Conservation (phyloP, 1,140 invertebrate species). For the Plodia interpunctella region DNA sequence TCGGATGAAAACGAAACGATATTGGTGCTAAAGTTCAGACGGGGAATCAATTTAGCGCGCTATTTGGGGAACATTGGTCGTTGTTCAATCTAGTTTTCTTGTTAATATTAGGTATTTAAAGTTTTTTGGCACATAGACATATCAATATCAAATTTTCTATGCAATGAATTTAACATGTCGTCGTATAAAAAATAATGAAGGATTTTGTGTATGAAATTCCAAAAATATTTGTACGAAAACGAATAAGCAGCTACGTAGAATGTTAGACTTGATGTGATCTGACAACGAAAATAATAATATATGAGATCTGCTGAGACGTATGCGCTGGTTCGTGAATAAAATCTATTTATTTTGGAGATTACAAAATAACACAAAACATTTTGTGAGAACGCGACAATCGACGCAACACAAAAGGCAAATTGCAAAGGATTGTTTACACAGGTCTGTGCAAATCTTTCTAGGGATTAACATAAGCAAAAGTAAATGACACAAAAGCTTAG, state of each 20-base stretch:
- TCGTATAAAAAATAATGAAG: too few species aligned
- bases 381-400: slow-evolving; percentile 25
- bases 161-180: too few species aligned
- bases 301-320: not conserved
- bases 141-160: too few species aligned
- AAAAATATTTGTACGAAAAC: too few species aligned
- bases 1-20: slow-evolving; percentile 16
- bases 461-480: slow-evolving; percentile 28
- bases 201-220: too few species aligned
- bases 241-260: too few species aligned
- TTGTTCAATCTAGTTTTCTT: not conserved
- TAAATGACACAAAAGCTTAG: slow-evolving; percentile 33
- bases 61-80: not conserved
- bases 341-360: slow-evolving; percentile 19
- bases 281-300: not conserved
- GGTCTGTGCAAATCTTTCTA: slow-evolving; percentile 34
- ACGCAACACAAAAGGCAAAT: slow-evolving; percentile 32
- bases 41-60: not conserved
- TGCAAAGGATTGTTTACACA: slow-evolving; percentile 46
- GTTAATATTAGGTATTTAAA: too few species aligned
- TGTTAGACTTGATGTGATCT: too few species aligned
- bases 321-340: slow-evolving; percentile 2
- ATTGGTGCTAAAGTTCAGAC: slow-evolving; percentile 8
- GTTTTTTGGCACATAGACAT: too few species aligned
- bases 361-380: slow-evolving; percentile 9